Evolutionary conservation across 2,113 vertebrate species (phyloP).

Genomic region (Hipposideros armiger): DNA sequence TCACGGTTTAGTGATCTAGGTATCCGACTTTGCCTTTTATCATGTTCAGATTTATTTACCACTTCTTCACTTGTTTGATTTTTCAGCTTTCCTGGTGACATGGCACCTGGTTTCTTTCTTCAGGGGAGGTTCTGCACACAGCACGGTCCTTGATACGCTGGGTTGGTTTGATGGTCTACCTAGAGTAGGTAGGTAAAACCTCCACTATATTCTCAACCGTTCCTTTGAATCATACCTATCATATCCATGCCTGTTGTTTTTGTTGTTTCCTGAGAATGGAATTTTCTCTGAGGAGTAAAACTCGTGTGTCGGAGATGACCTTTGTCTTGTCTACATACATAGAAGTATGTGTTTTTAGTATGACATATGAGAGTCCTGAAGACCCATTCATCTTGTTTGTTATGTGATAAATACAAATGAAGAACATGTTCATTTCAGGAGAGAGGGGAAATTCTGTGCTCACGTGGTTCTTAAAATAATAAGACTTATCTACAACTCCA

Average conservation of each 20-base stretch:
- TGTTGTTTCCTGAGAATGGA: neutral
- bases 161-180: constrained; percentile 75
- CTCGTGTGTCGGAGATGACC: neutral
- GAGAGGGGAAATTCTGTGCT: neutral
- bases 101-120: constrained; percentile 70
- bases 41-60: neutral
- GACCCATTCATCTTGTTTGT: neutral
- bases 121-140: constrained; percentile 71
- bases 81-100: constrained; percentile 77
- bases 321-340: neutral
- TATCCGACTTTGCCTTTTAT: neutral
- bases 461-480: neutral
- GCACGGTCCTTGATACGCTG: constrained; percentile 63
- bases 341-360: neutral
- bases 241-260: neutral
- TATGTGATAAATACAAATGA: neutral
- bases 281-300: neutral
- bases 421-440: neutral
- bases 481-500: neutral
- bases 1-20: neutral
- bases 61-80: neutral
- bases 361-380: neutral
- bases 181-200: constrained; percentile 81
- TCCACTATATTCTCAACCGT: neutral
- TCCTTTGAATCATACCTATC: neutral